Evolutionary conservation across 1,140 invertebrate species (phyloP).

Genomic region (Cardiocondyla obscurior): DNA sequence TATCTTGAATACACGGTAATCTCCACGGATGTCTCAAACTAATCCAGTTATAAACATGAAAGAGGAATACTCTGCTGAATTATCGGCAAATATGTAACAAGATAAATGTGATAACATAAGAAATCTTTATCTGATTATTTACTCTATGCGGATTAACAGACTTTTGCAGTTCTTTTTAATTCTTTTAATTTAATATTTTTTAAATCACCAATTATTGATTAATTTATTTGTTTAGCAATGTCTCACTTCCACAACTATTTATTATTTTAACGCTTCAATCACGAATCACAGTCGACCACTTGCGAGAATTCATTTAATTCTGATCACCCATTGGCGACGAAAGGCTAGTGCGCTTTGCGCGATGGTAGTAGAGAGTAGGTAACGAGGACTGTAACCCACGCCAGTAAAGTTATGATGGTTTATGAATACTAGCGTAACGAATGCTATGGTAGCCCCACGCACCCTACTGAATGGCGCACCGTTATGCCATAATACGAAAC

Average conservation of each 20-base stretch:
- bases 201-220: not conserved
- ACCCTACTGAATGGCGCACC: slow-evolving; percentile 72
- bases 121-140: not conserved
- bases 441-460: slow-evolving; percentile 73
- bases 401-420: slow-evolving; percentile 81
- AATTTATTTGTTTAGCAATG: not conserved
- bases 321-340: slow-evolving; percentile 56
- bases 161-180: not conserved
- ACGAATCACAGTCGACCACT: slow-evolving; percentile 44
- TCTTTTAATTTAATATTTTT: not conserved
- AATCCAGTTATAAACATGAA: slow-evolving; percentile 26
- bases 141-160: not conserved
- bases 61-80: slow-evolving; percentile 11
- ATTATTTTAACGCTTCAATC: slow-evolving; percentile 4
- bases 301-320: slow-evolving; percentile 55
- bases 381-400: slow-evolving; percentile 62
- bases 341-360: slow-evolving; percentile 45
- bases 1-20: slow-evolving; percentile 4
- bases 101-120: not conserved
- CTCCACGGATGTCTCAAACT: slow-evolving; percentile 15
- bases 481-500: slow-evolving; percentile 77
- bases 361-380: slow-evolving; percentile 38
- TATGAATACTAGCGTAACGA: slow-evolving; percentile 82
- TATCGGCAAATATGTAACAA: slow-evolving; percentile 13
- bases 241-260: not conserved